phyloP scores from a whole-genome alignment of 2,888 invertebrate species.

The Bombylius discolor region DNA sequence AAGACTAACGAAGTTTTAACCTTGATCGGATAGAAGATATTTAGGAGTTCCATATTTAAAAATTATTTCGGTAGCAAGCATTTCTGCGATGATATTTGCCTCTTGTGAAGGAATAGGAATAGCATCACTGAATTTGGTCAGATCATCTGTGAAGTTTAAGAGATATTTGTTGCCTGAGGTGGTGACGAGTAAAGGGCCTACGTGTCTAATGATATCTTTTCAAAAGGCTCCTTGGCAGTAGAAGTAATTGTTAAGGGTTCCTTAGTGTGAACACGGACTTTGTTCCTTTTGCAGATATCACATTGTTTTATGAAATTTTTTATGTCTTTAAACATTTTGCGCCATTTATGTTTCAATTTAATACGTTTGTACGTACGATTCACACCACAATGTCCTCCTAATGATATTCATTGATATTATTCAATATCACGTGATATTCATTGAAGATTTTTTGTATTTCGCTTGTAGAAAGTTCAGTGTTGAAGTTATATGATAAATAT shows the following conservation, averaged over 20 bases:
- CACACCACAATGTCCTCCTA: slow-evolving; percentile 16
- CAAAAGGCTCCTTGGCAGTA: no score
- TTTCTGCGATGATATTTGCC: slow-evolving; percentile 22
- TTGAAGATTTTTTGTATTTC: slow-evolving; percentile 10
- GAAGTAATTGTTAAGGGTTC: no score
- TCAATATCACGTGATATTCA: slow-evolving; percentile 14
- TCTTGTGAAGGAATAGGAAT: slow-evolving; percentile 21
- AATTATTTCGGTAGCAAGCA: neutral
- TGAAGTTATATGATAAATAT: no score
- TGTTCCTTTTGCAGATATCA: slow-evolving; percentile 13
- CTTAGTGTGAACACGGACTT: slow-evolving; percentile 13
- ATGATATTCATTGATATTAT: no score
- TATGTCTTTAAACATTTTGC: slow-evolving; percentile 22
- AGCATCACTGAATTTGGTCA: slow-evolving; percentile 20
- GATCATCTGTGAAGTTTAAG: slow-evolving; percentile 18
- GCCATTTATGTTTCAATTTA: slow-evolving; percentile 21
- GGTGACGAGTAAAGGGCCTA: slow-evolving; percentile 19
- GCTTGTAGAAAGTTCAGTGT: no score
- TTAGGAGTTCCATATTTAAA: neutral
- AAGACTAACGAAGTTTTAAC: no score
- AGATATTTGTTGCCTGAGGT: slow-evolving; percentile 18
- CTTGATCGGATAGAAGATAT: neutral
- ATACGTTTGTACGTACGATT: slow-evolving; percentile 17
- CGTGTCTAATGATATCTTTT: slow-evolving; percentile 22
- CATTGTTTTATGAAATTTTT: slow-evolving; percentile 21